Percentiles rank a stretch among this genome's conserved stretches.
These are phyloP conservation scores for Zaprionus ornatus DNA, from an alignment of 1,140 invertebrate species.

Conservation along the genomic window DNA sequence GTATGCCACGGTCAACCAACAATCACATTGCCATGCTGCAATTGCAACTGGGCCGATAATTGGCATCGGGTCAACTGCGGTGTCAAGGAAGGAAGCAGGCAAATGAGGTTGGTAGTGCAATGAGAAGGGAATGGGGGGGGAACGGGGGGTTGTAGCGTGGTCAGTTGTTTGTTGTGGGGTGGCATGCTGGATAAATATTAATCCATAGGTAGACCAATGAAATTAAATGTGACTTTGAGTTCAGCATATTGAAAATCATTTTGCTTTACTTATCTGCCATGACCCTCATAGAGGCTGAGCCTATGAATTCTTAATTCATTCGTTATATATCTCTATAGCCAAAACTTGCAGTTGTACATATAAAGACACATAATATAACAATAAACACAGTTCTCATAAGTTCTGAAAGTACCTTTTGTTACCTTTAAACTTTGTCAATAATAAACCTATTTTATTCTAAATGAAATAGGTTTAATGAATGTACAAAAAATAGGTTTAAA, in stretches of 20 bases:
- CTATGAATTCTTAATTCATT: neutral
- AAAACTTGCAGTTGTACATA: too few relatives aligned
- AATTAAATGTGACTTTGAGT: conserved; percentile 75
- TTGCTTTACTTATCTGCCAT: conserved; percentile 20
- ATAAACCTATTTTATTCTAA: too few relatives aligned
- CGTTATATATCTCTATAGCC: too few relatives aligned
- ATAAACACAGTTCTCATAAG: too few relatives aligned
- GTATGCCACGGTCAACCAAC: conserved; percentile 5
- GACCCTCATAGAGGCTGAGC: neutral
- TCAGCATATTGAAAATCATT: conserved; percentile 12
- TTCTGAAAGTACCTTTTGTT: too few relatives aligned
- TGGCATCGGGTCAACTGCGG: conserved; percentile 68
- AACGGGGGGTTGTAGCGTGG: neutral
- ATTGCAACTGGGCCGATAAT: conserved; percentile 67
- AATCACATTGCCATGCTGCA: conserved; percentile 30
- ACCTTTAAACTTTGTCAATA: too few relatives aligned
- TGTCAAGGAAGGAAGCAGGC: conserved; percentile 5
- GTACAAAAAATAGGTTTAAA: too few relatives aligned
- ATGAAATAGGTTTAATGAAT: too few relatives aligned
- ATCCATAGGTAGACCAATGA: conserved; percentile 53
- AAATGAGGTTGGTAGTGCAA: neutral
- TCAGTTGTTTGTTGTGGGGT: neutral
- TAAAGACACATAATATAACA: too few relatives aligned
- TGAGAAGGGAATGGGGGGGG: too few relatives aligned
- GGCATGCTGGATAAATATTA: conserved; percentile 7